phyloP scores from a whole-genome alignment of 2,797 vertebrate genomes.

The Arctocebus calabarensis region DNA sequence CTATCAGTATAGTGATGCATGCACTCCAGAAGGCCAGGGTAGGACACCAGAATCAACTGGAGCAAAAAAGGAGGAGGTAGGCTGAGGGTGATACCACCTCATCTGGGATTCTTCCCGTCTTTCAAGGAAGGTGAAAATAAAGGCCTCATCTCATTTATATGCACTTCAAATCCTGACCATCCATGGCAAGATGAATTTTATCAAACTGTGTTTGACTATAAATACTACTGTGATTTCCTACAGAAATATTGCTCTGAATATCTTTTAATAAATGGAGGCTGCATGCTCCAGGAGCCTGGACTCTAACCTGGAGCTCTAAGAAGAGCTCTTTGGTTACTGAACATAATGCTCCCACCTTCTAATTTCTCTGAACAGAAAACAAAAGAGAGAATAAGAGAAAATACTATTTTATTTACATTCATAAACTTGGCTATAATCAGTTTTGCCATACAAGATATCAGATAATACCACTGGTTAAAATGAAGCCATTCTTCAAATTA shows the following conservation, averaged over 20 bases:
- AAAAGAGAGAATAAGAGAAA: slow-evolving; percentile 68
- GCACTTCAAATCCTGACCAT: slow-evolving; percentile 72
- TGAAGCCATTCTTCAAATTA: slow-evolving; percentile 90
- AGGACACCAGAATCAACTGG: background rate
- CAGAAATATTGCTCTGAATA: slow-evolving; percentile 74
- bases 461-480: slow-evolving; percentile 89
- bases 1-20: slow-evolving; percentile 53
- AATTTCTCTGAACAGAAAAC: slow-evolving; percentile 58
- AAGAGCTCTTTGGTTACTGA: slow-evolving; percentile 72
- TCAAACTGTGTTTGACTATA: slow-evolving; percentile 80
- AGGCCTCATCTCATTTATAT: slow-evolving; percentile 72
- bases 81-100: background rate
- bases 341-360: slow-evolving; percentile 64
- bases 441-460: slow-evolving; percentile 86
- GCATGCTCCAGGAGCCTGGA: slow-evolving; percentile 57
- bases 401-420: slow-evolving; percentile 83
- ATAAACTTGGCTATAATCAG: slow-evolving; percentile 86
- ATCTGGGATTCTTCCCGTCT: background rate
- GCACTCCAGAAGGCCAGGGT: slow-evolving; percentile 63
- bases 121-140: slow-evolving; percentile 28
- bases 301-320: slow-evolving; percentile 56
- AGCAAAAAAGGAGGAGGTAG: slow-evolving; percentile 31
- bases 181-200: slow-evolving; percentile 80
- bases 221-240: slow-evolving; percentile 83
- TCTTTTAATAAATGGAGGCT: slow-evolving; percentile 78